These are phyloP conservation scores for Pelecanoides urinatrix DNA, from an alignment of 2,113 vertebrate species.

Conservation along the genomic window DNA sequence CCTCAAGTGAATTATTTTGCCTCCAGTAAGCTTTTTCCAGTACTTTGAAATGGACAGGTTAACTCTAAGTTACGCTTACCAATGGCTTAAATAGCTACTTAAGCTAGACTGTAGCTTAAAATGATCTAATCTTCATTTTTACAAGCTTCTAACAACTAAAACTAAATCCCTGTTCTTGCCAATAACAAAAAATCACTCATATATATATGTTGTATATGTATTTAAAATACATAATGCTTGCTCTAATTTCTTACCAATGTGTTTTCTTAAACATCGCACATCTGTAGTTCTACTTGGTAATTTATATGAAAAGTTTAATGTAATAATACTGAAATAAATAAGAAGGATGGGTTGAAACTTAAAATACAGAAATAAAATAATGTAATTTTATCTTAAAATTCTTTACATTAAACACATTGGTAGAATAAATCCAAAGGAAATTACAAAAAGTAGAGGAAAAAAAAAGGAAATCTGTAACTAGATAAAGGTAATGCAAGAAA, in stretches of 20 bases:
- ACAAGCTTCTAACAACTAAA: not conserved
- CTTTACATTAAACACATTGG: not conserved
- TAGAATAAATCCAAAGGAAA: not conserved
- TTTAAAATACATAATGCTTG: not conserved
- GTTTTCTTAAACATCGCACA: rapidly evolving
- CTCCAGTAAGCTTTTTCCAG: not conserved
- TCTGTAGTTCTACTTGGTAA: not conserved
- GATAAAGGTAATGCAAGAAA: not conserved
- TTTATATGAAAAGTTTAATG: not conserved
- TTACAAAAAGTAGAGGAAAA: not conserved
- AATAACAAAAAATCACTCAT: not conserved
- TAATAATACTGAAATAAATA: not conserved
- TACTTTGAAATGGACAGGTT: not conserved
- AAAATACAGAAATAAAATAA: not conserved
- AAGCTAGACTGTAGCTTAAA: not conserved
- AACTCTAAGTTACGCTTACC: not conserved
- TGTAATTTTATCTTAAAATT: not conserved
- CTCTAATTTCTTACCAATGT: not conserved
- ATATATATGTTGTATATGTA: not conserved
- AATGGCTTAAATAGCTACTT: not conserved
- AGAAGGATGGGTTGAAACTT: not conserved
- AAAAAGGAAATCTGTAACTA: not conserved
- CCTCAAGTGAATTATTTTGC: not conserved
- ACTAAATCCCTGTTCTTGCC: not conserved
- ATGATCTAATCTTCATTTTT: not conserved